phyloP scores from a whole-genome alignment of 1,140 invertebrate species.

The Episyrphus balteatus region DNA sequence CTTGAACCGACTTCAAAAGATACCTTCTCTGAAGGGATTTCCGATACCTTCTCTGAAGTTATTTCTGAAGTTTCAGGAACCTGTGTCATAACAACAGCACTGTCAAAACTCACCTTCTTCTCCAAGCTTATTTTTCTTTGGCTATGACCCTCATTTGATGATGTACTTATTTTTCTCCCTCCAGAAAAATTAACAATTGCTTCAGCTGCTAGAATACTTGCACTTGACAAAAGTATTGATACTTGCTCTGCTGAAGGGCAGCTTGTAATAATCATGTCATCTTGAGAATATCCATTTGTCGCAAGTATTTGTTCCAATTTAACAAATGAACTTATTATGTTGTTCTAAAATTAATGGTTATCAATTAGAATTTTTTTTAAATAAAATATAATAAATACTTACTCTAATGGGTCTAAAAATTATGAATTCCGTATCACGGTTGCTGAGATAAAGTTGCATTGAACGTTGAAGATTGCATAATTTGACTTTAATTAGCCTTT shows the following conservation, averaged over 20 bases:
- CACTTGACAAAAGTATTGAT: slow-evolving; percentile 73
- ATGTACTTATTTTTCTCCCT: slow-evolving; percentile 24
- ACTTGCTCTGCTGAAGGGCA: slow-evolving; percentile 87
- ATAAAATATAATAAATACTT: slow-evolving; percentile 18
- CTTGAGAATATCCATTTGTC: slow-evolving; percentile 59
- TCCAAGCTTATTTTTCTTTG: slow-evolving; percentile 16
- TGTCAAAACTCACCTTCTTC: slow-evolving; percentile 6
- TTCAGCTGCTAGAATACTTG: slow-evolving; percentile 45
- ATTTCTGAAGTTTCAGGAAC: too few relatives aligned
- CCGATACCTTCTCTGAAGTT: too few relatives aligned
- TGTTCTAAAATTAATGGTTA: slow-evolving; percentile 53
- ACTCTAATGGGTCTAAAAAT: slow-evolving; percentile 85
- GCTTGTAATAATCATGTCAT: slow-evolving; percentile 71
- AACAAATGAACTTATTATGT: slow-evolving; percentile 74
- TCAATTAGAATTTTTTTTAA: not conserved
- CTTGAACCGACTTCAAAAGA: too few relatives aligned
- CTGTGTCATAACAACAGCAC: too few relatives aligned
- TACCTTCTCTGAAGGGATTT: too few relatives aligned
- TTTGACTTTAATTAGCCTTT: slow-evolving; percentile 65
- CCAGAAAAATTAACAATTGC: slow-evolving; percentile 26
- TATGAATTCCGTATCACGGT: slow-evolving; percentile 92
- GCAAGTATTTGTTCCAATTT: slow-evolving; percentile 67
- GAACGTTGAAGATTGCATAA: slow-evolving; percentile 70
- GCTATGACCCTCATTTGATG: slow-evolving; percentile 11
- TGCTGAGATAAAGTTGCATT: slow-evolving; percentile 92